These are phyloP conservation scores for Drosophila kanapiae DNA, from an alignment of 1,140 invertebrate genomes.

Conservation along the genomic window DNA sequence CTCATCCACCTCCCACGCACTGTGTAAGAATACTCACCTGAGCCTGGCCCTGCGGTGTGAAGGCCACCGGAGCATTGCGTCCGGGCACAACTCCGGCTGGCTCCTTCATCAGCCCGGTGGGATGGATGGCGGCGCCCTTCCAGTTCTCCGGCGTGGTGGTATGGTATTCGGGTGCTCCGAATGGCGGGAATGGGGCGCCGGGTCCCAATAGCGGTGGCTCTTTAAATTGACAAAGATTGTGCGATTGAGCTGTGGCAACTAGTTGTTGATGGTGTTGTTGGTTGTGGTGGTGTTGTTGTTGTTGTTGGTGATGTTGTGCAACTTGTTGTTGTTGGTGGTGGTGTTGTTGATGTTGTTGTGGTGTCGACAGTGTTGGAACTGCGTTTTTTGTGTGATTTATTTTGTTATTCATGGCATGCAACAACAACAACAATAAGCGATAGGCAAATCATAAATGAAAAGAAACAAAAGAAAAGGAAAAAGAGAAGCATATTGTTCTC, in stretches of 20 bases:
- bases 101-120: conserved; percentile 85
- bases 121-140: conserved; percentile 82
- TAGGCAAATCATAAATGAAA: conserved; percentile 53
- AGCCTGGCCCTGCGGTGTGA: conserved; percentile 80
- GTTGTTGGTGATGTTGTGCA: conserved; percentile 53
- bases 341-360: conserved; percentile 58
- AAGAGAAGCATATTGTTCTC: conserved; percentile 17
- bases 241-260: conserved; percentile 78
- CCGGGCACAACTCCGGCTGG: conserved; percentile 79
- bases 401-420: conserved; percentile 63
- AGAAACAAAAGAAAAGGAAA: conserved; percentile 42
- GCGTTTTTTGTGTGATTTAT: conserved; percentile 33
- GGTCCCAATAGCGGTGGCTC: conserved; percentile 85
- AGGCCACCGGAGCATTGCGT: conserved; percentile 82
- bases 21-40: conserved; percentile 83
- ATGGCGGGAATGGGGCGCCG: conserved; percentile 81
- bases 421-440: conserved; percentile 74
- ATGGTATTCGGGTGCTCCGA: conserved; percentile 84
- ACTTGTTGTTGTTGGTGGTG: conserved; percentile 43
- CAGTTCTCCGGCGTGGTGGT: conserved; percentile 84
- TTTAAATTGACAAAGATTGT: conserved; percentile 85
- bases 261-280: conserved; percentile 70
- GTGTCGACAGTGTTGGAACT: conserved; percentile 65
- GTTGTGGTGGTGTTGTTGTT: conserved; percentile 51
- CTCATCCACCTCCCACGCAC: no score